These are phyloP conservation scores for Cercopithecus mona DNA, from an alignment of 2,113 vertebrate species.

Conservation along the genomic window DNA sequence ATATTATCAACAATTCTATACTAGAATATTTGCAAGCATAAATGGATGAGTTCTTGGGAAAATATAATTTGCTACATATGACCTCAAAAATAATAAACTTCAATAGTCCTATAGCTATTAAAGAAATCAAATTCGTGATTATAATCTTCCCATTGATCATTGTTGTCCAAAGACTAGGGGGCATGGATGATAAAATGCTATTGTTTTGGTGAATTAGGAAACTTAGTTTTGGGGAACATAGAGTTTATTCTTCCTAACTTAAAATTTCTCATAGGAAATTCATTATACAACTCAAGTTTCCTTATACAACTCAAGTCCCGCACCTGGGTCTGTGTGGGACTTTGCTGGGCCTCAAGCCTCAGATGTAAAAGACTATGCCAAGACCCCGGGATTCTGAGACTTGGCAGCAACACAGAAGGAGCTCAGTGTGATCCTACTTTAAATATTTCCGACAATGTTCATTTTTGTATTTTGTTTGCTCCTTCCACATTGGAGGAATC, in stretches of 20 bases:
- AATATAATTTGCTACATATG: not conserved
- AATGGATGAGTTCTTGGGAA: not conserved
- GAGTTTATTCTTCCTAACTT: constrained; percentile 21
- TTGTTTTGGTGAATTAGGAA: not conserved
- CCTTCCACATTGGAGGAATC: constrained; percentile 9
- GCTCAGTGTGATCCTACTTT: not conserved
- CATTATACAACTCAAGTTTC: not conserved
- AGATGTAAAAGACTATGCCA: not conserved
- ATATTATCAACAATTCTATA: not conserved
- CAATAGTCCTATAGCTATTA: not conserved
- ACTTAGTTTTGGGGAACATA: not conserved
- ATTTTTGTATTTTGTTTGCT: not conserved
- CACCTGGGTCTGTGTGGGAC: not conserved
- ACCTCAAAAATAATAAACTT: not conserved
- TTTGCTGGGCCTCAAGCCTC: not conserved
- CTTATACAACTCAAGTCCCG: not conserved
- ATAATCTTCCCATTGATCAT: not conserved
- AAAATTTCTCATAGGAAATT: not conserved
- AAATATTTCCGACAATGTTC: not conserved
- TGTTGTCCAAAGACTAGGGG: not conserved
- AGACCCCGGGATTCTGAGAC: not conserved
- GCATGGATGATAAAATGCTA: not conserved
- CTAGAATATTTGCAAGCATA: not conserved
- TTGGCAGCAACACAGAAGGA: not conserved
- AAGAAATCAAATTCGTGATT: not conserved